Base-by-base conservation (phyloP, 2,113 vertebrate genomes). In the Aplodontia rufa region DNA sequence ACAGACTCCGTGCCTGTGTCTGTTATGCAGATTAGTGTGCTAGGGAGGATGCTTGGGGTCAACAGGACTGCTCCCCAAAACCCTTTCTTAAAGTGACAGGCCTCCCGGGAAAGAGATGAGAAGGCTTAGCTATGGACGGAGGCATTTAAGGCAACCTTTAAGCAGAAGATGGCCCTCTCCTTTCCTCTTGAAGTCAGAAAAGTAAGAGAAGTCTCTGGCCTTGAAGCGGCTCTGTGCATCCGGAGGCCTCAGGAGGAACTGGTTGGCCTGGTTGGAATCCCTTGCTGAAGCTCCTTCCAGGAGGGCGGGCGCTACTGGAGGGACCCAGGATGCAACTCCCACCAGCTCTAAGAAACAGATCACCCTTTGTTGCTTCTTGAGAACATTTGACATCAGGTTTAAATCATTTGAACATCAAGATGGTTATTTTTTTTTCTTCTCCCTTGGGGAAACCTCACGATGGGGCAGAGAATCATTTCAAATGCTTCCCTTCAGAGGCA, bases 21-120 rank as follows among this genome's bases (percentile, higher is more conserved):
- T 96, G 96, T 72, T 84, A 55, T 55, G 28, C 72, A 94, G 96
- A 96, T 88, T 84, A 42, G 17, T 71, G 1, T 45, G 0, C 2
- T 42, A 3, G 35, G n/a, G 40, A 37, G 81, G 71, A 49, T 49
- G 20, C 68, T 68, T 4, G 8, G 83, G 90, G 86, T 86, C 90
- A 86, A 35, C 5, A 66, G 35, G 89, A 8, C 28, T n/a, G 66
- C 82, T 47, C 72, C 75, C 86, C 24, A 94, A 90, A 90, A 78
- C 35, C 47, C 45, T 42, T 58, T 95, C 96, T 83, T 66, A 76
- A 94, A 35, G 14, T 40, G 58, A 75, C 62, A 30, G 37, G 0
- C 42, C 95, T 82, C 74, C 11, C 8, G 84, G 68, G 74, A 80
- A 45, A 92, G 74, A 53, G 6, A 30, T 89, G 64, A 93, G 78